Evolutionary conservation across 2,888 invertebrate species (phyloP).

Genomic region (Fragum fragum): DNA sequence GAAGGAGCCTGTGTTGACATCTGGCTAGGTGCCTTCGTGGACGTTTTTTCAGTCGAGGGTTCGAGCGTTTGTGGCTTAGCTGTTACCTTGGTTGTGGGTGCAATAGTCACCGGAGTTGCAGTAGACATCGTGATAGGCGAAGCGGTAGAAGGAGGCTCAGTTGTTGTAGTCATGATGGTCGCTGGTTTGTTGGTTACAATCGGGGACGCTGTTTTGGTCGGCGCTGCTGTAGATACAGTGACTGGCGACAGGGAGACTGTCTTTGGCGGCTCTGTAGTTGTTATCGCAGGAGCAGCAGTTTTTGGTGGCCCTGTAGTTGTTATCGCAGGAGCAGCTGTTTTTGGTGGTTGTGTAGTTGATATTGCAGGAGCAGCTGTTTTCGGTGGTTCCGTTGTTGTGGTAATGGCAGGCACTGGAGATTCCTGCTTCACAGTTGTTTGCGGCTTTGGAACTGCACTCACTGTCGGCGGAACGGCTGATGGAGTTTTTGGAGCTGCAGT

Average conservation of each 20-base stretch:
- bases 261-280: neutral
- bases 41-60: conserved; percentile 1
- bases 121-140: neutral
- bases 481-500: conserved; percentile 8
- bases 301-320: neutral
- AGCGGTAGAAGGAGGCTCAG: neutral
- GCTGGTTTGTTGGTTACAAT: neutral
- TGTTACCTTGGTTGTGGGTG: neutral
- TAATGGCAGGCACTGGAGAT: neutral
- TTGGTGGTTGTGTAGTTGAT: neutral
- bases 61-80: neutral
- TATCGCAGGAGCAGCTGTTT: neutral
- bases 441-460: conserved; percentile 20
- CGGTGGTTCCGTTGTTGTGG: neutral
- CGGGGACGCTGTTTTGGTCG: neutral
- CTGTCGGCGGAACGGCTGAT: conserved; percentile 16
- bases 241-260: neutral
- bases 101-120: conserved; percentile 11
- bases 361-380: conserved; percentile 6
- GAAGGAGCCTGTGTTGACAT: conserved; percentile 22
- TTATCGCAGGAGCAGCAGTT: neutral
- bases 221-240: neutral
- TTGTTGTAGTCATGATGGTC: neutral
- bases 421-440: conserved; percentile 19
- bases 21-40: neutral